Conservation (phyloP, 2,797 vertebrate genomes). For the Syndactyla subalaris region DNA sequence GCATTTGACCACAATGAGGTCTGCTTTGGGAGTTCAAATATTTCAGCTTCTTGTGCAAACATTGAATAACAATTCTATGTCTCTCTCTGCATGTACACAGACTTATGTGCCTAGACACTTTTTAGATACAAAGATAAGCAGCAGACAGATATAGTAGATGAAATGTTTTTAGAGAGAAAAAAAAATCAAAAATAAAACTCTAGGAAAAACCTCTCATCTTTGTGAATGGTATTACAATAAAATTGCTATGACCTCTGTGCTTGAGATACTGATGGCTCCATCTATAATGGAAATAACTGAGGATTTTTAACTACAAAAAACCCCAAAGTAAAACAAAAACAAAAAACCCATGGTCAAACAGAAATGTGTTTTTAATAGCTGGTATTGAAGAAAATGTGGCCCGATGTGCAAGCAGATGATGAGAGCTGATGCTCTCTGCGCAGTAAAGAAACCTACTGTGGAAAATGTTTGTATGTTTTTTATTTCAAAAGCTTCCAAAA, state of each 20-base stretch:
- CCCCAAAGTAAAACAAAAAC: no score
- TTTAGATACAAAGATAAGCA: neutral
- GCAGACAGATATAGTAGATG: neutral
- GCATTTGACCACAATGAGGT: neutral
- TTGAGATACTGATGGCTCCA: neutral
- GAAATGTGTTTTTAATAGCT: neutral
- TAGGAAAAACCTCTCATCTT: neutral
- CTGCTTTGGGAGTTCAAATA: neutral
- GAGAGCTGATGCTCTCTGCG: neutral
- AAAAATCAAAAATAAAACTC: neutral
- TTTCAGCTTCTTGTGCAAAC: neutral
- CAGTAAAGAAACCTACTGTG: neutral
- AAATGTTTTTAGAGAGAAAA: neutral
- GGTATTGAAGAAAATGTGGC: neutral
- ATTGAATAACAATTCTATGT: neutral
- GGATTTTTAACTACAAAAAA: neutral
- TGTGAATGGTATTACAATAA: neutral
- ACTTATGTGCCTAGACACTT: neutral
- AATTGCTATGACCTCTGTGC: neutral
- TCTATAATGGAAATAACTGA: neutral
- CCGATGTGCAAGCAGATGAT: neutral
- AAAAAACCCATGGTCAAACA: neutral
- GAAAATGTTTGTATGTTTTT: neutral
- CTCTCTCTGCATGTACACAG: neutral
- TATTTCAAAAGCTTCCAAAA: neutral